Evolutionary conservation across 2,888 invertebrate species (phyloP).

Genomic region (Drosophila koepferae): DNA sequence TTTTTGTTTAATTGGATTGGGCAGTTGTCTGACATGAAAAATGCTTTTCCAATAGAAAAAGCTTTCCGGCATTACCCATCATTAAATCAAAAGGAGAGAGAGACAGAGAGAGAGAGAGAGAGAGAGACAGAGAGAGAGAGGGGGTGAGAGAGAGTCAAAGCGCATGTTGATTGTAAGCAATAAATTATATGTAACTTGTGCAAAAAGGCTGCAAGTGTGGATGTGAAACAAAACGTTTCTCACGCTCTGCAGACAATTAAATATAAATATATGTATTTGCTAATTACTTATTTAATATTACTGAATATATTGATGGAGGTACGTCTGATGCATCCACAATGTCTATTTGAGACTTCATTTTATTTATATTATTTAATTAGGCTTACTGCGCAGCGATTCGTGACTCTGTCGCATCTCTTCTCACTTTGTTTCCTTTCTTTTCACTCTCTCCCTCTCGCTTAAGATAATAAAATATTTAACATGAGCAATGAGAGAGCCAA

Average conservation of each 20-base stretch:
- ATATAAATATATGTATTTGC: background rate
- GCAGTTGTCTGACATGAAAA: conserved; percentile 61
- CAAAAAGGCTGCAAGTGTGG: background rate
- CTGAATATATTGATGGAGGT: no score
- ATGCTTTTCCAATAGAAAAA: conserved; percentile 66
- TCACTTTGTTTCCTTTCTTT: no score
- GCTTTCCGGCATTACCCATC: conserved; percentile 41
- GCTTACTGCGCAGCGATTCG: no score
- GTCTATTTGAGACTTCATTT: no score
- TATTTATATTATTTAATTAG: no score
- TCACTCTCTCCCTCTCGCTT: no score
- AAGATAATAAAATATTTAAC: no score
- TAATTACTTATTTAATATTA: background rate
- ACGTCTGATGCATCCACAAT: no score
- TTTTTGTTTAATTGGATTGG: conserved; percentile 66
- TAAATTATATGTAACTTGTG: background rate
- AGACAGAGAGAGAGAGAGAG: background rate
- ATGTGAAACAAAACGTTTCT: background rate
- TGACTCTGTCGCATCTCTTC: no score
- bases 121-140: background rate
- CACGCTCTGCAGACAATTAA: no score
- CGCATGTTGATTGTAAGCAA: background rate
- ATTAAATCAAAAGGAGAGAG: conserved; percentile 43
- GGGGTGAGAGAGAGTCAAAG: background rate
- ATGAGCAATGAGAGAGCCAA: background rate